These are phyloP conservation scores for Pelecanus crispus DNA, from an alignment of 2,113 vertebrate genomes.

Conservation along the genomic window DNA sequence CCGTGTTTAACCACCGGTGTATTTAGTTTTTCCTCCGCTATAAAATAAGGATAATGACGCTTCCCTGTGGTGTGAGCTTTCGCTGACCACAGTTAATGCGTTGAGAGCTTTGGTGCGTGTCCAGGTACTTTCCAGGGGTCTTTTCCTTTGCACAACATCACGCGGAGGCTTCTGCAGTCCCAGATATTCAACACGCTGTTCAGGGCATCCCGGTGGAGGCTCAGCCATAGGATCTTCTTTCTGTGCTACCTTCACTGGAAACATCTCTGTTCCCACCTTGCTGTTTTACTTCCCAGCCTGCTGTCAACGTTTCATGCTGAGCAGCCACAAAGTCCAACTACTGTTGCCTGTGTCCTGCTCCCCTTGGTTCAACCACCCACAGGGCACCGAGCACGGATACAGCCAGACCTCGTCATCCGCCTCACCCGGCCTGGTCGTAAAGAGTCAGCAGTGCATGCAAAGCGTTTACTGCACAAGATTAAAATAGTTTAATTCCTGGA, in stretches of 20 bases:
- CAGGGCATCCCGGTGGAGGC: background rate
- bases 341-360: background rate
- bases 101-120: background rate
- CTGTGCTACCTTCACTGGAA: background rate
- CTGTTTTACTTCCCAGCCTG: background rate
- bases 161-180: background rate
- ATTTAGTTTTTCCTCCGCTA: background rate
- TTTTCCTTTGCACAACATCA: background rate
- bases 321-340: background rate
- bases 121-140: background rate
- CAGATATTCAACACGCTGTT: background rate
- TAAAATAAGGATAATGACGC: background rate
- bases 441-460: accelerated
- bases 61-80: background rate
- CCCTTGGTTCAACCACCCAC: background rate
- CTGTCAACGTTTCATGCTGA: background rate
- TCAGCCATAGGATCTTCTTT: background rate
- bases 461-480: background rate
- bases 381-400: background rate
- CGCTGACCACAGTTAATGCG: background rate
- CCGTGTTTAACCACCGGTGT: background rate
- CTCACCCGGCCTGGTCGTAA: accelerated
- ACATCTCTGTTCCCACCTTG: background rate
- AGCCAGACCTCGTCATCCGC: background rate
- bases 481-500: background rate